Conservation (phyloP, 2,113 vertebrate species). For the Condylura cristata region DNA sequence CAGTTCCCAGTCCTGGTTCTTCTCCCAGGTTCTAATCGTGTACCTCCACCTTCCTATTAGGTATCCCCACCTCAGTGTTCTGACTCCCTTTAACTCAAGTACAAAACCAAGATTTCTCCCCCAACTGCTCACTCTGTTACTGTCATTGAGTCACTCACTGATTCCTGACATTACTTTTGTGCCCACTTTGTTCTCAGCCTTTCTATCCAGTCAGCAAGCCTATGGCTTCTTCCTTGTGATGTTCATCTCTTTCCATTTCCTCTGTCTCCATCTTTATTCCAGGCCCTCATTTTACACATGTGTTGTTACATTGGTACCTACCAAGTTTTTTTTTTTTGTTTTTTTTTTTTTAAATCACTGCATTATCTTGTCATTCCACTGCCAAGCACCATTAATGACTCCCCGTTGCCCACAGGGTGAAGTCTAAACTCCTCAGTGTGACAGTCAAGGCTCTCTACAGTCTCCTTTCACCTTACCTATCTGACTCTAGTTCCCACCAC, state of each 20-base stretch:
- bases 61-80: neutral
- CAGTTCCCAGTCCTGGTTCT: neutral
- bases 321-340: conserved; percentile 17
- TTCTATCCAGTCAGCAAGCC: neutral
- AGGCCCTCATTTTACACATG: conserved; percentile 33
- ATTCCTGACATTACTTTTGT: neutral
- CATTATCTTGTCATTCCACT: conserved; percentile 73
- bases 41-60: neutral
- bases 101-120: neutral
- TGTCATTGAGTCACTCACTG: neutral
- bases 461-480: conserved; percentile 76
- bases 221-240: neutral
- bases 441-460: conserved; percentile 75
- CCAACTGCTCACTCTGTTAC: neutral
- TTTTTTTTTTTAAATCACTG: conserved; percentile 58
- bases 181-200: neutral
- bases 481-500: conserved; percentile 76
- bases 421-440: conserved; percentile 77
- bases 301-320: conserved; percentile 51
- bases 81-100: neutral
- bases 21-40: neutral
- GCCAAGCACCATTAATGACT: conserved; percentile 74
- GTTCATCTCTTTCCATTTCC: conserved; percentile 29
- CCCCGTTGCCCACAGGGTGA: conserved; percentile 77
- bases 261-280: conserved; percentile 52